These are phyloP conservation scores for Tricholauxania praeusta DNA, from an alignment of 2,888 invertebrate genomes.

Conservation along the genomic window DNA sequence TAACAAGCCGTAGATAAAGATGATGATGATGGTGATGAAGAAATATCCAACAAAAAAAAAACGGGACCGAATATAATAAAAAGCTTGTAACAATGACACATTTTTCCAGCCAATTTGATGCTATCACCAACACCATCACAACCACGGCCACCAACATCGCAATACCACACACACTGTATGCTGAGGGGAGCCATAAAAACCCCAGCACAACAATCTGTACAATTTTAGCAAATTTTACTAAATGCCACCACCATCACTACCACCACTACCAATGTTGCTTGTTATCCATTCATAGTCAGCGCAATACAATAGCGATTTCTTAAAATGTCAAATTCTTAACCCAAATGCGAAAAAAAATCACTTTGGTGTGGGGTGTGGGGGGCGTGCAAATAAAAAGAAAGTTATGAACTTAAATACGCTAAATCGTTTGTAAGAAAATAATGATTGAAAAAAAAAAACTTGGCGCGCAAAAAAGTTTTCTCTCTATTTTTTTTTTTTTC, in stretches of 20 bases:
- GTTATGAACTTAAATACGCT: slow-evolving; percentile 12
- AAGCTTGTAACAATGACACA: slow-evolving; percentile 36
- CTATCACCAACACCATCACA: slow-evolving; percentile 13
- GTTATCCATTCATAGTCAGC: no score
- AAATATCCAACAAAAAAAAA: slow-evolving; percentile 6
- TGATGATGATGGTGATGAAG: not conserved
- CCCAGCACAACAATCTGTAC: not conserved
- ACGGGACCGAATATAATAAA: slow-evolving; percentile 1
- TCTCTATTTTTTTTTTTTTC: not conserved
- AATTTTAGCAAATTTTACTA: no score
- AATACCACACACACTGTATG: not conserved
- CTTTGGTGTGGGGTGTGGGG: no score
- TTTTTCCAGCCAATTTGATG: slow-evolving; percentile 41
- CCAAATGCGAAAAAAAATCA: no score
- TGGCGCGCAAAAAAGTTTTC: no score
- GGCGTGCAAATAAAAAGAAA: not conserved
- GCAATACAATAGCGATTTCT: no score
- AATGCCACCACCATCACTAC: no score
- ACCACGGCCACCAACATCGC: slow-evolving; percentile 17
- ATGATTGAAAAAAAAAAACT: slow-evolving; percentile 16
- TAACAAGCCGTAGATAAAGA: no score
- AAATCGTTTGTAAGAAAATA: slow-evolving; percentile 9
- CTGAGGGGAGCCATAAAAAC: not conserved
- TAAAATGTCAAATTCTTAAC: no score
- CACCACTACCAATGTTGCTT: no score